Conservation (phyloP, 2,888 invertebrate species). For the Harmothoe impar region DNA sequence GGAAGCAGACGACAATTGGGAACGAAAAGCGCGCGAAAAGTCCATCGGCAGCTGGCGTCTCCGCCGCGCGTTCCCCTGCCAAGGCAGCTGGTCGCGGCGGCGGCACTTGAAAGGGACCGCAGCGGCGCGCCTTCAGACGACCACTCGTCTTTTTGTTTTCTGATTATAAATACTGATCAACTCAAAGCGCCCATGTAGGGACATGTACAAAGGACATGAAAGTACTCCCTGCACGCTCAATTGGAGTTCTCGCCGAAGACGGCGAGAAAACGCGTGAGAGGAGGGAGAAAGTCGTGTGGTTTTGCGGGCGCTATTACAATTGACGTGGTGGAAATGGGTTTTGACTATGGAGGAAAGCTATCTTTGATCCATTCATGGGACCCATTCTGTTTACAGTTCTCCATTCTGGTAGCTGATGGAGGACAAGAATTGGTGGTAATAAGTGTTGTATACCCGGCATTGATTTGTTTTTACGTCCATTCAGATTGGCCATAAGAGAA, state of each 20-base stretch:
- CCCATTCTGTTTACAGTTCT: neutral
- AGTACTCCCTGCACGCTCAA: constrained; percentile 3
- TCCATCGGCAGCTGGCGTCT: constrained; percentile 33
- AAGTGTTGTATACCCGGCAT: neutral
- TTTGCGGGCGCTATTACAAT: neutral
- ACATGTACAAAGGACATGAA: constrained; percentile 7
- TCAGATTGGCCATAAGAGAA: neutral
- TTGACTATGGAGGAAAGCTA: neutral
- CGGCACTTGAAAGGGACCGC: constrained; percentile 33
- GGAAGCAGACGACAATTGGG: constrained; percentile 37
- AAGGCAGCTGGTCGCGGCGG: constrained; percentile 39
- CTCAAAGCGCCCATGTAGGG: neutral
- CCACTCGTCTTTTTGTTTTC: constrained; percentile 45
- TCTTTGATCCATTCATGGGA: constrained; percentile 19
- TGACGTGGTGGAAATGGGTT: neutral
- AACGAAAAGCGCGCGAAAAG: constrained; percentile 24
- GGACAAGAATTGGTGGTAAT: neutral
- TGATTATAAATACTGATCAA: constrained; percentile 53
- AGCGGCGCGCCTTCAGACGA: constrained; percentile 35
- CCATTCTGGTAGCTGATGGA: neutral
- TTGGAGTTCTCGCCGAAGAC: constrained; percentile 39
- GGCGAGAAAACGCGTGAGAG: neutral
- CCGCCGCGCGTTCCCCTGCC: constrained; percentile 11
- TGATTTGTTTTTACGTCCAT: constrained; percentile 44
- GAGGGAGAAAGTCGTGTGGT: neutral